Evolutionary conservation across 2,113 vertebrate genomes (phyloP), one percentile per base, ranked within the genome.

Genomic region (Patagioenas fasciata): DNA sequence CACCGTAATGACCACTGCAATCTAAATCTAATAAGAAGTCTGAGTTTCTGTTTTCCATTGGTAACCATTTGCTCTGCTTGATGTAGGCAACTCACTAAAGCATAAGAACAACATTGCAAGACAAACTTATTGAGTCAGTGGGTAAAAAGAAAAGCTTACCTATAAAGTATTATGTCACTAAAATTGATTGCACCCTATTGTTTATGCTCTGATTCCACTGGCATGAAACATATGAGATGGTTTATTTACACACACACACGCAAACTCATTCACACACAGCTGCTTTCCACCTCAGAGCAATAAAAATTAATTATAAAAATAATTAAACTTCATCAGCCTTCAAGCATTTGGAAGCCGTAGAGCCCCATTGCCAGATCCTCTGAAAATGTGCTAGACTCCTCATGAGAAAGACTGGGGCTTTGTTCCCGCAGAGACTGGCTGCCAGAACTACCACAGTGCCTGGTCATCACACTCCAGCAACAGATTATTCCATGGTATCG

Each of bases 301-400:
- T 79, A 85, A 92, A 85, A 87, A 80, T 96, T 86, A 95, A 96
- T 96, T 93, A 91, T 57, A 95, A 97, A 93, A 97, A 84, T 72
- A 89, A 97, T 95, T 93, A 96, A 93, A 79, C 62, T 40, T 95
- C 83, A 89, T 85, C 64, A 85, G 65, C 81, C 70, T 91, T 82
- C 80, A 70, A 88, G 72, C 48, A 47, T 85, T 56, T 82, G 53
- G 54, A 93, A 93, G 60, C 65, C 84, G 66, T 51, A 91, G 82
- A 92, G 72, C 38, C 51, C 54, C 58, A 71, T n/a, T 16, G 5
- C 36, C 80, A 94, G 69, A 88, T 79, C 82, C 70, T 86, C 70
- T 86, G 85, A 79, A 97, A 89, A 88, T 15, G 16, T 29, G 9
- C 70, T 82, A 93, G 80, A 56, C 31, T 75, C 47, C 88, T 93